phyloP scores from a whole-genome alignment of 2,797 vertebrate species.

The Leptoclinus maculatus region DNA sequence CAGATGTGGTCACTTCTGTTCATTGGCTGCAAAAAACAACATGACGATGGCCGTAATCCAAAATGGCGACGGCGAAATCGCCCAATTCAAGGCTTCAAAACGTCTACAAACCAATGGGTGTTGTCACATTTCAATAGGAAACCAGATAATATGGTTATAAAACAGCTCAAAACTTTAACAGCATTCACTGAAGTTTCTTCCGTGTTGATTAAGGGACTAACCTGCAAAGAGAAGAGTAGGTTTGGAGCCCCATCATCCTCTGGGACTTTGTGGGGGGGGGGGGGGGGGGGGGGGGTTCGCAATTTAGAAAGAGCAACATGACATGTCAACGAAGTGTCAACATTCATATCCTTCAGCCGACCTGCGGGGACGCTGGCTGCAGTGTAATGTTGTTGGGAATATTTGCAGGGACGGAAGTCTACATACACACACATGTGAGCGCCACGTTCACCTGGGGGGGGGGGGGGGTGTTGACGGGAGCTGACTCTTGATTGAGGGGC shows the following conservation, averaged over 20 bases:
- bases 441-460: constrained; percentile 32
- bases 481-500: constrained; percentile 70
- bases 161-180: not conserved
- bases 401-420: constrained; percentile 39
- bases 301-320: constrained; percentile 28
- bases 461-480: constrained; percentile 45
- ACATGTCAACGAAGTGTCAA: constrained; percentile 37
- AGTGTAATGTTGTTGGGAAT: not conserved
- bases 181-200: too few relatives aligned
- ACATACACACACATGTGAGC: constrained; percentile 35
- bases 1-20: too few relatives aligned
- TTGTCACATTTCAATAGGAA: too few relatives aligned
- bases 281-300: not conserved
- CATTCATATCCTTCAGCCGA: constrained; percentile 18
- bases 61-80: too few relatives aligned
- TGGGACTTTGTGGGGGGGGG: not conserved
- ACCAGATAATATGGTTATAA: not conserved
- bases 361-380: constrained; percentile 9
- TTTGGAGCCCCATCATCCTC: constrained; percentile 1
- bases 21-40: too few relatives aligned
- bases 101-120: too few relatives aligned
- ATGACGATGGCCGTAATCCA: too few relatives aligned
- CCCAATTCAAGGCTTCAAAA: too few relatives aligned
- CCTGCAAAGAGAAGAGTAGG: too few relatives aligned
- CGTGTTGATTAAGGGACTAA: not conserved